Conservation (phyloP, 2,888 invertebrate genomes). For the Ptychoptera albimana region DNA sequence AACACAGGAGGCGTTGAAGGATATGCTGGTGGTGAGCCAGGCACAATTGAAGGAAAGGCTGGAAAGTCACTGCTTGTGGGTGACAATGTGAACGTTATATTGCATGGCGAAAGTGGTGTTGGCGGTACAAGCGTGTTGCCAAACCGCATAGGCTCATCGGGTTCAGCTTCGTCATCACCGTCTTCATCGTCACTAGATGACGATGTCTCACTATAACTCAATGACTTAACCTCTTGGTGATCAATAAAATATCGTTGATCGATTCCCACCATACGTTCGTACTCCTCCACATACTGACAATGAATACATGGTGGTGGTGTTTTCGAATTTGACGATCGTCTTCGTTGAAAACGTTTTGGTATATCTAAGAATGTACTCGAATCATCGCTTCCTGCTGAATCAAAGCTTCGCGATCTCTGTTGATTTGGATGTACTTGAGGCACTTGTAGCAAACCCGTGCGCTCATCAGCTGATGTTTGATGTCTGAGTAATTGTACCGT, state of each 20-base stretch:
- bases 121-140: slow-evolving; percentile 32
- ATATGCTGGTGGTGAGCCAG: slow-evolving; percentile 26
- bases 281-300: slow-evolving; percentile 61
- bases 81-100: slow-evolving; percentile 45
- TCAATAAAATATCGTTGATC: slow-evolving; percentile 26
- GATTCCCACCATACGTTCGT: slow-evolving; percentile 38
- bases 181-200: slow-evolving; percentile 31
- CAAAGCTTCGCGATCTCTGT: slow-evolving; percentile 65
- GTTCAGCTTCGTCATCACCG: slow-evolving; percentile 26
- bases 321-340: slow-evolving; percentile 46
- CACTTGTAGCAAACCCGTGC: slow-evolving; percentile 39
- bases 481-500: slow-evolving; percentile 15
- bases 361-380: slow-evolving; percentile 43
- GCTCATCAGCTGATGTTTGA: slow-evolving; percentile 25
- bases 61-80: slow-evolving; percentile 36
- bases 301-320: slow-evolving; percentile 57
- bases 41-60: slow-evolving; percentile 24
- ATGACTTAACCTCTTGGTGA: slow-evolving; percentile 24
- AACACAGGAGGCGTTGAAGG: slow-evolving; percentile 26
- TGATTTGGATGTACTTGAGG: slow-evolving; percentile 40
- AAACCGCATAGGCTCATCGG: slow-evolving; percentile 24
- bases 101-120: slow-evolving; percentile 33
- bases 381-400: slow-evolving; percentile 54
- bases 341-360: slow-evolving; percentile 45
- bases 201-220: slow-evolving; percentile 35